phyloP scores from a whole-genome alignment of 2,113 vertebrate genomes.

The Dipodomys merriami region DNA sequence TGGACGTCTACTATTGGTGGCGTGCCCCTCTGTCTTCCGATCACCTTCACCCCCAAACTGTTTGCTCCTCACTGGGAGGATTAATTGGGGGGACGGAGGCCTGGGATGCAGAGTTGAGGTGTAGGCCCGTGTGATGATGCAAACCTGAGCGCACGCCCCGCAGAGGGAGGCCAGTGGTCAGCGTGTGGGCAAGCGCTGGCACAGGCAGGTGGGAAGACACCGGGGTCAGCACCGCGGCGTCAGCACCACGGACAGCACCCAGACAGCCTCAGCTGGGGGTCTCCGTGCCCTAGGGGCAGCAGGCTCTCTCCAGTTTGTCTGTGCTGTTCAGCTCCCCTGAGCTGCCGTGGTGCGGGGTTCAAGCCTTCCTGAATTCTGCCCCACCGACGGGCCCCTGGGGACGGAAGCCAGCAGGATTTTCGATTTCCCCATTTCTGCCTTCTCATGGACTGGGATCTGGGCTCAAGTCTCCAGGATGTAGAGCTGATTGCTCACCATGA shows the following conservation, averaged over 20 bases:
- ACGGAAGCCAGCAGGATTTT: background rate
- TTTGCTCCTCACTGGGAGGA: background rate
- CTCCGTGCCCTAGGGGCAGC: background rate
- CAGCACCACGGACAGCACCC: background rate
- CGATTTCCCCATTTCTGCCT: background rate
- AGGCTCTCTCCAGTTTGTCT: background rate
- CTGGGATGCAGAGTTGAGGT: background rate
- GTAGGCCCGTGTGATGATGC: too few relatives aligned
- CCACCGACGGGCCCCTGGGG: background rate
- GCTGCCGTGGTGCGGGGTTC: too few relatives aligned
- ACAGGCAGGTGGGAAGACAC: too few relatives aligned
- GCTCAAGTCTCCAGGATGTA: background rate
- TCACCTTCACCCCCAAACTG: background rate
- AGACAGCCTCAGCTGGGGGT: rapidly evolving
- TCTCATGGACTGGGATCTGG: background rate
- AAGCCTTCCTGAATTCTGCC: background rate
- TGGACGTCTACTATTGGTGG: too few relatives aligned
- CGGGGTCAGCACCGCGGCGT: background rate
- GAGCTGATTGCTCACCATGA: background rate
- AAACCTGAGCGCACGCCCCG: too few relatives aligned
- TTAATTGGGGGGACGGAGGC: background rate
- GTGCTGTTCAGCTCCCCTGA: background rate
- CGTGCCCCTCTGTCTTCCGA: too few relatives aligned
- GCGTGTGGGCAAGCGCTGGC: too few relatives aligned
- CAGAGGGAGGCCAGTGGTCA: too few relatives aligned